A percentile compares a stretch with the other conserved stretches of the same genome.
Evolutionary conservation across 2,888 invertebrate species (phyloP).

Genomic region (Sepiola atlantica): DNA sequence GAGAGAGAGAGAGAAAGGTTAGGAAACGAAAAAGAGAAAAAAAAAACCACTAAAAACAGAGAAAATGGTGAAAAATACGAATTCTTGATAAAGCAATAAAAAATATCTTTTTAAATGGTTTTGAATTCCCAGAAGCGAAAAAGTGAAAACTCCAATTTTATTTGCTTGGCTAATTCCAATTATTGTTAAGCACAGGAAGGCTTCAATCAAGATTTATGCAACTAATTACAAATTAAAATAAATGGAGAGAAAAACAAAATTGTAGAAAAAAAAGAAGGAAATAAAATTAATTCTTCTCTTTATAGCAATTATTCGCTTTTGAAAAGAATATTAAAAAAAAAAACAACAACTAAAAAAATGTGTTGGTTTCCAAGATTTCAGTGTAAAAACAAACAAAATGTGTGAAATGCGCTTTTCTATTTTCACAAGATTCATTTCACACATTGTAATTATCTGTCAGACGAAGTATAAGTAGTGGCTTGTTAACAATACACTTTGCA

Average conservation of each 20-base stretch:
- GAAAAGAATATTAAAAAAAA: neutral
- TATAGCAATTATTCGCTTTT: neutral
- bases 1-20: too few relatives aligned
- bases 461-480: neutral
- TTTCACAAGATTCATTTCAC: neutral
- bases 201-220: neutral
- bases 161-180: slow-evolving; percentile 1
- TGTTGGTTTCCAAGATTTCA: neutral
- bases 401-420: neutral
- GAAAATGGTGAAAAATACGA: neutral
- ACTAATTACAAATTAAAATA: neutral
- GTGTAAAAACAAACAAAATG: neutral
- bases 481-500: neutral
- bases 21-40: too few relatives aligned
- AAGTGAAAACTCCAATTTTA: neutral
- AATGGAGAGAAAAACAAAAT: neutral
- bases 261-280: neutral
- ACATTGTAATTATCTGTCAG: neutral
- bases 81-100: neutral
- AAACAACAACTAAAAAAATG: neutral
- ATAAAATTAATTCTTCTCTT: neutral
- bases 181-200: neutral
- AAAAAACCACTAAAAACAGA: neutral
- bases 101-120: neutral
- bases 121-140: neutral